Evolutionary conservation across 2,113 vertebrate species (phyloP).

Genomic region (Nerophis lumbriciformis): DNA sequence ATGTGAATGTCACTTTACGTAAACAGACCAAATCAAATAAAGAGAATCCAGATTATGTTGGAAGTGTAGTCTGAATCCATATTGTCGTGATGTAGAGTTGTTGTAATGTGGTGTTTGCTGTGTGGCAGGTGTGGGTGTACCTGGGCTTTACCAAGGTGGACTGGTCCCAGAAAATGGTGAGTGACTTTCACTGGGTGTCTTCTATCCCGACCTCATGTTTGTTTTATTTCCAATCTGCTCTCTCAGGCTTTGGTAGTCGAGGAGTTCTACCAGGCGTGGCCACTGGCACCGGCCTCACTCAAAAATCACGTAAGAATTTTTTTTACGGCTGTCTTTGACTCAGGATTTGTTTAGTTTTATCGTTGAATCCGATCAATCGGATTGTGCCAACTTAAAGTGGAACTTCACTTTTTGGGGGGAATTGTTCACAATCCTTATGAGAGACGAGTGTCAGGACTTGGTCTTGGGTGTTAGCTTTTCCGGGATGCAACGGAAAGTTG

Average conservation of each 20-base stretch:
- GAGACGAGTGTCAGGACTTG: too few species aligned
- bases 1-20: too few species aligned
- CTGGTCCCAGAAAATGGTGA: constrained; percentile 68
- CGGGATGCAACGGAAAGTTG: too few species aligned
- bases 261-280: constrained; percentile 92
- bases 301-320: constrained; percentile 72
- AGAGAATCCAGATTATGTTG: not conserved
- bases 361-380: too few species aligned
- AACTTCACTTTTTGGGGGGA: too few species aligned
- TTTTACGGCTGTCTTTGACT: too few species aligned
- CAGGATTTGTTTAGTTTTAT: too few species aligned
- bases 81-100: not conserved
- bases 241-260: constrained; percentile 79
- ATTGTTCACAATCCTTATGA: too few species aligned
- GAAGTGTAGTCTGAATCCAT: not conserved
- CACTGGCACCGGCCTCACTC: constrained; percentile 82
- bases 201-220: not conserved
- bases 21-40: too few species aligned
- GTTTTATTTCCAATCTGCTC: not conserved
- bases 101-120: constrained; percentile 11
- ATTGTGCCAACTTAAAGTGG: too few species aligned
- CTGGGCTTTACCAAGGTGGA: constrained; percentile 73
- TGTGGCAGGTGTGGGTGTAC: constrained; percentile 67
- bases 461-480: too few species aligned
- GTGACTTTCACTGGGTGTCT: constrained; percentile 1